Conservation (phyloP, 2,797 vertebrate species). For the Brachyalestes nurse region DNA sequence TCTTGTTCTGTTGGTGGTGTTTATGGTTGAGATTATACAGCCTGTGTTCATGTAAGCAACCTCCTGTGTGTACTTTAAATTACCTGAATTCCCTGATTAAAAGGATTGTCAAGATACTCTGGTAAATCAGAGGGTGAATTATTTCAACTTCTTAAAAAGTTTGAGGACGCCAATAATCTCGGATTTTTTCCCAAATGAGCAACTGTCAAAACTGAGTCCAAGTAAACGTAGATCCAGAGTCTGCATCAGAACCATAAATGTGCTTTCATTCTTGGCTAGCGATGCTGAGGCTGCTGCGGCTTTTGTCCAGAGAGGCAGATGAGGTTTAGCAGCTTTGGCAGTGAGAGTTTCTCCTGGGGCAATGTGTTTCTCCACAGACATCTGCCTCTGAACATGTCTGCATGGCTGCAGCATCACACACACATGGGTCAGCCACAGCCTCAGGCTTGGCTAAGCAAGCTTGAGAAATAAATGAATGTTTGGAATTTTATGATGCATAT, state of each 20-base stretch:
- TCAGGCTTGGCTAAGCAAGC: slow-evolving; percentile 27
- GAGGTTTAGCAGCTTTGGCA: slow-evolving; percentile 41
- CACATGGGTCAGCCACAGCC: slow-evolving; percentile 21
- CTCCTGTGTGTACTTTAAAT: not conserved
- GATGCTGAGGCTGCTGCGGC: not conserved
- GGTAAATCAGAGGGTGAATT: not conserved
- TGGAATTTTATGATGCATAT: not conserved
- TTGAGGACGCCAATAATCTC: not conserved
- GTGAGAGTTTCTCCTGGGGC: slow-evolving; percentile 36
- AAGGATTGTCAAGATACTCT: not conserved
- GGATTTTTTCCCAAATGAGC: not conserved
- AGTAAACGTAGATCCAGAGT: not conserved
- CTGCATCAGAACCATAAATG: slow-evolving; percentile 8
- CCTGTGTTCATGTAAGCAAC: no score
- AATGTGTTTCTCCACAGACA: slow-evolving; percentile 40
- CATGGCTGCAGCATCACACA: slow-evolving; percentile 35
- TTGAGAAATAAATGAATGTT: not conserved
- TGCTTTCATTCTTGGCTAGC: slow-evolving; percentile 23
- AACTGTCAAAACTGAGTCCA: not conserved
- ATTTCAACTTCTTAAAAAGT: not conserved
- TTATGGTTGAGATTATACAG: no score
- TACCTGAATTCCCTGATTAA: not conserved
- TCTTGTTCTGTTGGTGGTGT: not conserved
- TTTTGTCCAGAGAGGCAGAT: slow-evolving; percentile 36
- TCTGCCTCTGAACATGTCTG: slow-evolving; percentile 37